phyloP scores from a whole-genome alignment of 2,888 invertebrate genomes.

The Oscheius sp. region DNA sequence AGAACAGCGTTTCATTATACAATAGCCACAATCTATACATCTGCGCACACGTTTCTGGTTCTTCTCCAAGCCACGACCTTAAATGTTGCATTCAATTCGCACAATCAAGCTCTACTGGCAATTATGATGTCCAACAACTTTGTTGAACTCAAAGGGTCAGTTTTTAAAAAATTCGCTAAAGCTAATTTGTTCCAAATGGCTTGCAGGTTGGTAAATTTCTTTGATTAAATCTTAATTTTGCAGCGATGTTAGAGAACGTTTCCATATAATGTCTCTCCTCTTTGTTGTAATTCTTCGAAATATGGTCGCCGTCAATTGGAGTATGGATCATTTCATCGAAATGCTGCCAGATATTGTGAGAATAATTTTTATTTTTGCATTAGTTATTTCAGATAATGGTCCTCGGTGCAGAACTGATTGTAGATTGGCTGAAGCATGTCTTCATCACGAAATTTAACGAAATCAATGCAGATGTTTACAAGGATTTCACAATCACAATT shows the following conservation, averaged over 20 bases:
- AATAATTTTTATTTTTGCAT: too few species aligned
- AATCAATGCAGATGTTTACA: slow-evolving; percentile 88
- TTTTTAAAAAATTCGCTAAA: slow-evolving; percentile 98
- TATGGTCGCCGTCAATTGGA: slow-evolving; percentile 97
- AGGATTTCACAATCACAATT: slow-evolving; percentile 70
- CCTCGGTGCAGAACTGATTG: slow-evolving; percentile 88
- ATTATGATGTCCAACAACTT: slow-evolving; percentile 99
- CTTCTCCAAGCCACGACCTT: slow-evolving; percentile 88
- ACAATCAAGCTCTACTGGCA: slow-evolving; percentile 94
- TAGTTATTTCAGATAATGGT: too few species aligned
- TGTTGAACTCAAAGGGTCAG: slow-evolving; percentile 94
- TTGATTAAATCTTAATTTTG: slow-evolving; percentile 20
- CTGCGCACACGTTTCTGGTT: slow-evolving; percentile 83
- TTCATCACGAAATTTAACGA: slow-evolving; percentile 99
- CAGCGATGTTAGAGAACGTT: slow-evolving; percentile 94
- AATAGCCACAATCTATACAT: slow-evolving; percentile 83
- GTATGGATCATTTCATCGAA: slow-evolving; percentile 73
- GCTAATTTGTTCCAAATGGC: slow-evolving; percentile 95
- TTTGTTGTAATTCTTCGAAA: slow-evolving; percentile 94
- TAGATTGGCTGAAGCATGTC: slow-evolving; percentile 95
- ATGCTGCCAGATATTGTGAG: slow-evolving; percentile 68
- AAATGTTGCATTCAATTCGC: slow-evolving; percentile 98
- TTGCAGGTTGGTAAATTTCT: slow-evolving; percentile 76
- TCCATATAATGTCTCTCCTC: slow-evolving; percentile 88
- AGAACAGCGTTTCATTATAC: slow-evolving; percentile 84